Conservation (phyloP, 2,797 vertebrate species). For the Heterohyrax brucei region DNA sequence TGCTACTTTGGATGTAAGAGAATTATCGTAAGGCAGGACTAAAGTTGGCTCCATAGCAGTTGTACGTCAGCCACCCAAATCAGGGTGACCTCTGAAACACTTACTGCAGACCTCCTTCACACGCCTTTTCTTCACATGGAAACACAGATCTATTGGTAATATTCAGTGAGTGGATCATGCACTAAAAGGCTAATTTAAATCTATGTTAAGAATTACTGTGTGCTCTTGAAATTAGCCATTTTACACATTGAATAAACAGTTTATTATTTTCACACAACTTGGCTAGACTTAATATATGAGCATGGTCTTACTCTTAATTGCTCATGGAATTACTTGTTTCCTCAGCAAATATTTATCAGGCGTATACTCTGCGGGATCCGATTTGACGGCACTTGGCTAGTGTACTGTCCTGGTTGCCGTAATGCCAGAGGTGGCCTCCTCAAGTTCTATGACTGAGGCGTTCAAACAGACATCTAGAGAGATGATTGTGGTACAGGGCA, state of each 20-base stretch:
- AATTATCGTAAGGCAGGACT: neutral
- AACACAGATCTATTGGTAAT: neutral
- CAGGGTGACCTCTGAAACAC: neutral
- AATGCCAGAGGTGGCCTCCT: conserved; percentile 22
- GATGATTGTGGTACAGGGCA: neutral
- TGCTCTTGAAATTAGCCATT: neutral
- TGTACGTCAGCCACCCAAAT: neutral
- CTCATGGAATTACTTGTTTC: neutral
- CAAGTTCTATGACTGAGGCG: neutral
- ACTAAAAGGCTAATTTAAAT: neutral
- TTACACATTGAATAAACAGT: neutral
- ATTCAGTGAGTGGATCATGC: neutral
- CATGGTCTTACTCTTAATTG: conserved; percentile 4
- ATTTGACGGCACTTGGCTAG: too few relatives aligned
- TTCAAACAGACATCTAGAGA: neutral
- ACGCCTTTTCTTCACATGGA: neutral
- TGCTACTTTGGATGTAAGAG: neutral
- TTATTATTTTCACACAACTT: conserved; percentile 1
- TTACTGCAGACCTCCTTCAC: neutral
- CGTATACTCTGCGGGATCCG: neutral
- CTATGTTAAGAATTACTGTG: neutral
- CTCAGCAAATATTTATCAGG: neutral
- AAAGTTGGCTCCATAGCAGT: neutral
- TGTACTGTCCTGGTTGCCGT: neutral
- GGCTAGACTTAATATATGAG: neutral